These are phyloP conservation scores for Podiceps cristatus DNA, from an alignment of 2,113 vertebrate species.

Conservation along the genomic window DNA sequence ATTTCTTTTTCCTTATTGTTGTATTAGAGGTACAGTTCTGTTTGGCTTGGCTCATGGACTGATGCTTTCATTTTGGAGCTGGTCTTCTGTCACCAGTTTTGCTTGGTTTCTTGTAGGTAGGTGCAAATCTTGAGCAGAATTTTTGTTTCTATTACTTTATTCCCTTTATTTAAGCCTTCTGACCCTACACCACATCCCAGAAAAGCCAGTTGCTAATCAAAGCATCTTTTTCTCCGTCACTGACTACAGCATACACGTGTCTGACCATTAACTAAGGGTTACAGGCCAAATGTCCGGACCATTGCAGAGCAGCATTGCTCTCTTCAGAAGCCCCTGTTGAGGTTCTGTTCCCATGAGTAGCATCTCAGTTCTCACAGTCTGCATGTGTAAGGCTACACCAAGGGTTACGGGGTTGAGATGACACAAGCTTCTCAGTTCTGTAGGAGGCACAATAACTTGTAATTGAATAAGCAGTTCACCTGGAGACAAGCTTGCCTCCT, in stretches of 20 bases:
- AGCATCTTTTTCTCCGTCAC: background rate
- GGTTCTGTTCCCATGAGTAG: background rate
- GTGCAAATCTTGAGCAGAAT: background rate
- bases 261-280: background rate
- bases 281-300: background rate
- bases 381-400: background rate
- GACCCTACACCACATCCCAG: background rate
- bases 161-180: background rate
- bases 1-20: background rate
- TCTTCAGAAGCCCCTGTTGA: background rate
- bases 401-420: background rate
- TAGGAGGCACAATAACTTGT: background rate
- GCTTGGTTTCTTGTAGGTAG: constrained; percentile 62
- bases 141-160: background rate
- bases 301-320: background rate
- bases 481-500: background rate
- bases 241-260: background rate
- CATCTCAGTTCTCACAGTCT: background rate
- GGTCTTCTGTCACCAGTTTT: constrained; percentile 26
- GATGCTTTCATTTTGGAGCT: constrained; percentile 72
- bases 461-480: background rate
- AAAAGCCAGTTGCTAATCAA: background rate
- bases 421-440: background rate
- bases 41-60: constrained; percentile 63
- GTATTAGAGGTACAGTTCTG: constrained; percentile 57